Base-by-base conservation (phyloP, 2,888 invertebrate species). In the Xestoiulus laeticollis region DNA sequence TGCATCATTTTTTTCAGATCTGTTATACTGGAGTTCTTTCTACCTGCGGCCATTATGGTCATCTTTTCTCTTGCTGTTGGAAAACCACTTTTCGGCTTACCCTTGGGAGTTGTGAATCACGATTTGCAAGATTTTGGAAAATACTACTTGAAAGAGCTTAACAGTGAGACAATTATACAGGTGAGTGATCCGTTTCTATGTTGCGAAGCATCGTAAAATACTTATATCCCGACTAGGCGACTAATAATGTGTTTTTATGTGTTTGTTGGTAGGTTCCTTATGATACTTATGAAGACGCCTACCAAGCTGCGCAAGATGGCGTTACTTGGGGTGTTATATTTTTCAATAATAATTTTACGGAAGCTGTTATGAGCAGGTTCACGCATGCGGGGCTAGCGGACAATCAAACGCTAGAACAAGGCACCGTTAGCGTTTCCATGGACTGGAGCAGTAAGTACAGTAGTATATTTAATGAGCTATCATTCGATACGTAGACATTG, bases 91-190 rank as follows among this genome's bases (percentile, higher is more conserved):
- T 87, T 85, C 22, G 85, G 85, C 14, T 26, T 87, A 33, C 48
- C 44, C 5, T 19, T 87, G 22, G 87, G 43, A 14, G 26, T 87
- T 19, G 87, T 87, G 19, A 87, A 87, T 85, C 48, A 87, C 22
- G 87, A 87, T 84, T 26, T 6, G 5, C 33, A 43, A 6, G 48
- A 82, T 30, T 33, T 87, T 16, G 87, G 84, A 0, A 26, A 84
- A 86, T 26, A 30, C 30, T 86, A 53, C 19, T 12, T 53, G n/a
- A 53, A 26, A 12, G 12, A 53, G 26, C 26, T 86, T 10, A 30
- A 86, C 30, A n/a, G 8, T 0, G 32, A 86, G n/a, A 86, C 86
- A 26, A 48, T 86, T 53, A 30, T 53, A 48, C 44, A 8, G 30
- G 86, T 86, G 30, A 86, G 53, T 3, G 26, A 78, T 78, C 22